Percentiles rank a stretch among this genome's conserved stretches.
These are phyloP conservation scores for Melanotaenia maccullochi DNA, from an alignment of 2,797 vertebrate species.

Conservation along the genomic window DNA sequence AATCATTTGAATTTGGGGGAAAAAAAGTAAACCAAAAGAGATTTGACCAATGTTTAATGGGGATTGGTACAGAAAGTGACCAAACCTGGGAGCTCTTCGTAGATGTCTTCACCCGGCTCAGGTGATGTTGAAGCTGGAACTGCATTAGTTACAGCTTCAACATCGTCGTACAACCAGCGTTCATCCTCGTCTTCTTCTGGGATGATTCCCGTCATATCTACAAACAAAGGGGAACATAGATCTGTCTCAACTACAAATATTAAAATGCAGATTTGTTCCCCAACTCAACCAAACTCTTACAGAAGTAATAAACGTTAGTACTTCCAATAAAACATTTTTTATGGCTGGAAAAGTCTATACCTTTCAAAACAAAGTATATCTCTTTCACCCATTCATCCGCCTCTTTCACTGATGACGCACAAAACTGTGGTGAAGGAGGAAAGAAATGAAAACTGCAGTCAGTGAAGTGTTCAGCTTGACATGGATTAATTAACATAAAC, in stretches of 20 bases:
- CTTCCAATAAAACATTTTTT: conserved; percentile 1
- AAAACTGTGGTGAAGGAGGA: conserved; percentile 85
- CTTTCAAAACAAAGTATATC: conserved; percentile 91
- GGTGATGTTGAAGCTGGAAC: too few relatives aligned
- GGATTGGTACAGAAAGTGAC: background rate
- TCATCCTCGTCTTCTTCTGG: conserved; percentile 88
- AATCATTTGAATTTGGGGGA: background rate
- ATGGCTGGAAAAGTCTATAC: conserved; percentile 69
- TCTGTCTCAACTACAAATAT: background rate
- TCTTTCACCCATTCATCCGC: conserved; percentile 96
- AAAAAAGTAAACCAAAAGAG: background rate
- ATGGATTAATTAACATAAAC: conserved; percentile 75
- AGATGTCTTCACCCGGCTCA: conserved; percentile 88
- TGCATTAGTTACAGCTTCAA: conserved; percentile 68
- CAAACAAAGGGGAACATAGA: background rate
- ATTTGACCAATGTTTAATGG: background rate
- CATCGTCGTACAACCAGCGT: conserved; percentile 87
- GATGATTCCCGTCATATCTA: conserved; percentile 89
- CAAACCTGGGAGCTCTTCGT: conserved; percentile 95
- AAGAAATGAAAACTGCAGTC: conserved; percentile 65
- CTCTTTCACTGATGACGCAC: conserved; percentile 91
- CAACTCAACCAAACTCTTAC: background rate
- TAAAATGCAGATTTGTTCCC: background rate
- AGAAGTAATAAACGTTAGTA: background rate
- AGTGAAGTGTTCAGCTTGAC: conserved; percentile 56